Base-by-base conservation (phyloP, 2,888 invertebrate species). In the Amiota mariae region DNA sequence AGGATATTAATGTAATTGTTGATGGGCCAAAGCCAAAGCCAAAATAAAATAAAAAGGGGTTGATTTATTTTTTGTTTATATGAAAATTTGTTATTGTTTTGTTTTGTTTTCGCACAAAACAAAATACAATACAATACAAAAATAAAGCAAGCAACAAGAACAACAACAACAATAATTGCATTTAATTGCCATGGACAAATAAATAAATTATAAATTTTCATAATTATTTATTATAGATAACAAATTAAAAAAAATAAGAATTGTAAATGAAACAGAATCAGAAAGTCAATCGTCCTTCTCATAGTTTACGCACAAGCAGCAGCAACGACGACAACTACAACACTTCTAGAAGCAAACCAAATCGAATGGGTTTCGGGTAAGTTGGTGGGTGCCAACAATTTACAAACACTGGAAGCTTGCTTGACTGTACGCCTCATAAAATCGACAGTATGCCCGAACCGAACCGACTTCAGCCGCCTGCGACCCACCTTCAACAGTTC, bases 401-500 rank as follows among this genome's bases (percentile, higher is more conserved):
- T 51, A 63, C 63, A 15, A 10, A 63, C 63, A n/a, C 54, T 54
- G n/a, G 4, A 54, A 12, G 13, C 54, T 54, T 8, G 63, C 13
- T 24, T 54, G 24, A 54, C 51, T 24, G 13, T 24, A 24, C n/a
- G 54, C 12, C n/a, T 12, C n/a, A 4, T 51, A 51, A 4, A 12
- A 36, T 36, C 36, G 36, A 36, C 36, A 36, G 6, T 36, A 6
- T 36, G 36, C 2, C 36, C 36, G 36, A 36, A 36, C 3, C 36
- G 36, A 36, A 36, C 36, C 36, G 36, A 36, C 54, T 3, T 12
- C 54, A n/a, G 54, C 54, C n/a, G 54, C n/a, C 15, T 15, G 57
- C 57, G 10, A 49, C 48, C 49, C 67, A 61, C 71, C 71, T 61
- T 61, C 59, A 71, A 49, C 59, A 75, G 72, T 54, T 73, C 73